Evolutionary conservation across 2,113 vertebrate species (phyloP), one percentile per base, ranked within the genome.

Genomic region (Desmodus rotundus): DNA sequence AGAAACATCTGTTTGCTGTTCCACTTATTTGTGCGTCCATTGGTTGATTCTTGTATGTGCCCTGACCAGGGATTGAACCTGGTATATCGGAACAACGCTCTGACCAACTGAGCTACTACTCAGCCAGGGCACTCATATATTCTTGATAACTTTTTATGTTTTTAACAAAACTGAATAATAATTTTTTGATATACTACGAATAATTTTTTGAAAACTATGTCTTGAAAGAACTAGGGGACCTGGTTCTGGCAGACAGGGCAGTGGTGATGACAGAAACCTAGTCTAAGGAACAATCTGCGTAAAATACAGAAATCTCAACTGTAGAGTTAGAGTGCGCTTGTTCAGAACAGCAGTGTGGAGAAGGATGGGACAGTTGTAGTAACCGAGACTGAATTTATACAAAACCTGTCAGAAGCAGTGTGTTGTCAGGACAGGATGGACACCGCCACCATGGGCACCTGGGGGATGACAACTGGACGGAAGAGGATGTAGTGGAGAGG

Each of bases 111-210:
- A 67, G 63, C 63, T n/a, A n/a, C 31, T n/a, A n/a, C 31, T n/a
- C 33, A 14, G 63, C 63, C 31, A 67, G 33, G 63, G 63, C 31
- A 41, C 11, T 81, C 38, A 63, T 77, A 68, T 85, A 72, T n/a
- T 93, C 28, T 73, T 89, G n/a, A 38, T 61, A 52, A 61, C 16
- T 16, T 81, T 56, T 56, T 54, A 9, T 56, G 9, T 80, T 41
- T 83, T 82, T 76, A 95, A 87, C 63, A 73, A 87, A 52, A 86
- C 31, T 41, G 38, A 86, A 76, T 22, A 45, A n/a, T n/a, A n/a
- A n/a, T n/a, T n/a, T n/a, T n/a, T n/a, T n/a, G n/a, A n/a, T n/a
- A n/a, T n/a, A n/a, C n/a, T 12, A 47, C 81, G 43, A 70, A 43
- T 24, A 15, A 61, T 41, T 83, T 61, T 63, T 67, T 84, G n/a